Conservation (phyloP, 2,113 vertebrate species). For the Ptilonorhynchus violaceus region DNA sequence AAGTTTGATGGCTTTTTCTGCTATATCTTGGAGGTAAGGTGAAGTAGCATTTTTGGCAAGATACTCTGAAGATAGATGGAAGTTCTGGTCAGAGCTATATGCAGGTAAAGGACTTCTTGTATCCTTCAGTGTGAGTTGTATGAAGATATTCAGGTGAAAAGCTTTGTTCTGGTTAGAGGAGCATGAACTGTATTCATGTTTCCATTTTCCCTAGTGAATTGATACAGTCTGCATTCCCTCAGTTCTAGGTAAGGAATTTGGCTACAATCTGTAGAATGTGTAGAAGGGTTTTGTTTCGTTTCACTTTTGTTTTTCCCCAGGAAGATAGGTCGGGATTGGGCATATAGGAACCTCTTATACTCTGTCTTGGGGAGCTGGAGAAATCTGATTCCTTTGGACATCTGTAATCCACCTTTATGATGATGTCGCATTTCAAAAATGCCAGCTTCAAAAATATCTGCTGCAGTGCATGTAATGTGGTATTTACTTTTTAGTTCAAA, state of each 20-base stretch:
- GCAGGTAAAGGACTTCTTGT: background rate
- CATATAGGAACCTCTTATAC: background rate
- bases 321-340: background rate
- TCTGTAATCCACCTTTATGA: constrained; percentile 26
- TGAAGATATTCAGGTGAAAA: background rate
- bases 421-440: constrained; percentile 28
- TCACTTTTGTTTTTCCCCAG: too few relatives aligned
- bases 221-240: background rate
- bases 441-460: background rate
- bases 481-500: background rate
- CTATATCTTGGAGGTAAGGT: background rate
- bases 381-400: background rate
- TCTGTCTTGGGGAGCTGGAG: background rate
- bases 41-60: background rate
- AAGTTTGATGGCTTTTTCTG: background rate
- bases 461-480: background rate
- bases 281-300: background rate
- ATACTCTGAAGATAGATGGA: background rate
- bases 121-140: background rate
- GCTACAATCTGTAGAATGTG: background rate
- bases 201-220: background rate
- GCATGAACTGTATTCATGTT: background rate
- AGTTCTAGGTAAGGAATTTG: background rate
- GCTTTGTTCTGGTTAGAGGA: background rate
- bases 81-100: background rate